Evolutionary conservation across 2,888 invertebrate species (phyloP).

Genomic region (Noctua janthina): DNA sequence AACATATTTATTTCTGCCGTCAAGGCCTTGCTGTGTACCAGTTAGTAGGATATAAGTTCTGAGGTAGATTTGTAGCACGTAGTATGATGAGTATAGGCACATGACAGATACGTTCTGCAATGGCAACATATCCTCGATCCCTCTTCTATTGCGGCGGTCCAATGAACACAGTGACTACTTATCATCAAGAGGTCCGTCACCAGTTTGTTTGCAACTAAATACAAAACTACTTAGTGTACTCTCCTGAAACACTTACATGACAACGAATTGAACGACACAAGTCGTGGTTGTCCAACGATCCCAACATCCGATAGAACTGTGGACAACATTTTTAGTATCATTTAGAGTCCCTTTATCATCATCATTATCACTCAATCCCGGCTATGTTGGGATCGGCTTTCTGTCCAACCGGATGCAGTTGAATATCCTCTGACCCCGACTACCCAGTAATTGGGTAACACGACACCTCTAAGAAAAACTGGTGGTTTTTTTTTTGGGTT

Average conservation of each 20-base stretch:
- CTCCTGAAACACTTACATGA: conserved; percentile 43
- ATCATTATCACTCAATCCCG: background rate
- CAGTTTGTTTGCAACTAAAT: background rate
- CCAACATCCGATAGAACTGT: conserved; percentile 77
- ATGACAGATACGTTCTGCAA: background rate
- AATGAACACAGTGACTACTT: background rate
- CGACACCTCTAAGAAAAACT: background rate
- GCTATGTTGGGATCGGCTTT: background rate
- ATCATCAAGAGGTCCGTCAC: background rate
- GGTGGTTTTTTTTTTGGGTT: too few relatives aligned
- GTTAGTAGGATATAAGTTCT: background rate
- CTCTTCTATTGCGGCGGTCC: background rate
- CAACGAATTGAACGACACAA: conserved; percentile 73
- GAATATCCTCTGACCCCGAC: background rate
- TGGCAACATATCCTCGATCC: background rate
- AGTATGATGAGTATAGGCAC: background rate
- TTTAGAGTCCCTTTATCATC: background rate
- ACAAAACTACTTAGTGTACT: conserved; percentile 1
- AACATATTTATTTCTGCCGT: background rate
- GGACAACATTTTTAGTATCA: conserved; percentile 38
- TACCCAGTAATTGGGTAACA: background rate
- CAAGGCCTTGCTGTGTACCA: background rate
- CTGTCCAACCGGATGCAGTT: background rate
- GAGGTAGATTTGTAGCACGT: background rate
- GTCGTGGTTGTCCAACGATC: conserved; percentile 73